Conservation (phyloP, 1,140 invertebrate species). For the Agraylea sexmaculata region DNA sequence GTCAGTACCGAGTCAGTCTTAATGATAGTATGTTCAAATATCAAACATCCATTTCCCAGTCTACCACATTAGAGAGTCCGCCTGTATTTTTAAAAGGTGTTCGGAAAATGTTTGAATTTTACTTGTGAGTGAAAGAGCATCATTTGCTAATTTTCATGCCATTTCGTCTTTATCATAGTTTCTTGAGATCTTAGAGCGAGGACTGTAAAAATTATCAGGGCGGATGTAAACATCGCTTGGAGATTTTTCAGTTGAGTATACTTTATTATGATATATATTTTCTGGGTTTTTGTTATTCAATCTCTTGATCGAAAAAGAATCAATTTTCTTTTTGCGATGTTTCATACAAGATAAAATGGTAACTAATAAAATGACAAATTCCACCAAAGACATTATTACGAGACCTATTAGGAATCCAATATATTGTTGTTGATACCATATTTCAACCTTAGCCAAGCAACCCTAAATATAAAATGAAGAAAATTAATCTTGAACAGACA, state of each 20-base stretch:
- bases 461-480: slow-evolving; percentile 42
- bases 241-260: slow-evolving; percentile 27
- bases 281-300: slow-evolving; percentile 29
- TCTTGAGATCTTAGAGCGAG: slow-evolving; percentile 33
- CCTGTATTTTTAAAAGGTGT: slow-evolving; percentile 36
- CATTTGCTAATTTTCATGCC: slow-evolving; percentile 41
- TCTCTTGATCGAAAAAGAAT: slow-evolving; percentile 30
- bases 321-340: slow-evolving; percentile 29
- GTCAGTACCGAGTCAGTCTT: too few species aligned
- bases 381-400: slow-evolving; percentile 51
- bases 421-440: slow-evolving; percentile 67
- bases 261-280: slow-evolving; percentile 34
- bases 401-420: slow-evolving; percentile 55
- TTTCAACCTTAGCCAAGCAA: slow-evolving; percentile 56
- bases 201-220: slow-evolving; percentile 38
- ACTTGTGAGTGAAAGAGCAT: slow-evolving; percentile 40
- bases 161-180: slow-evolving; percentile 37
- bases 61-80: slow-evolving; percentile 40
- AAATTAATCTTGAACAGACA: slow-evolving; percentile 5
- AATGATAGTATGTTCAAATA: background rate
- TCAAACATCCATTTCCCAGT: background rate
- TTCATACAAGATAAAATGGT: slow-evolving; percentile 57
- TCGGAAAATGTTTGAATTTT: slow-evolving; percentile 39
- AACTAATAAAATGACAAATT: slow-evolving; percentile 54
- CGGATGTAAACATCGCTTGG: slow-evolving; percentile 36